These are phyloP conservation scores for Zaprionus obscuricornis DNA, from an alignment of 2,888 invertebrate species.

Conservation along the genomic window DNA sequence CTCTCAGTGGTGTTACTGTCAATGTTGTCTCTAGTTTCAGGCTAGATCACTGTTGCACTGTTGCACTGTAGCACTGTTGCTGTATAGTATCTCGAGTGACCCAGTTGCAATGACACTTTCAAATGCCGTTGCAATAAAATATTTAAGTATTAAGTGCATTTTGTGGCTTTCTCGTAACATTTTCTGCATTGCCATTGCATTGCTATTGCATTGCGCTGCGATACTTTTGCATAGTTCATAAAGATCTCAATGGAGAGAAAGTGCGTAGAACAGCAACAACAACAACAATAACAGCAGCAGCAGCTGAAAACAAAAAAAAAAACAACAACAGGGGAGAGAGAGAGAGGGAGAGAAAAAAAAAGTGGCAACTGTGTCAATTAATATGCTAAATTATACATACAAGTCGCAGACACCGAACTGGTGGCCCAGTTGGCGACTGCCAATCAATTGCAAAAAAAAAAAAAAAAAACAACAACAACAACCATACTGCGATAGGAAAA, in stretches of 20 bases:
- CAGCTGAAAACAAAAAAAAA: constrained; percentile 15
- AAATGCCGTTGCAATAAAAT: constrained; percentile 65
- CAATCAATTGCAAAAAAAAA: constrained; percentile 67
- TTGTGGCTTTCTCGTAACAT: constrained; percentile 76
- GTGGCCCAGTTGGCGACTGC: constrained; percentile 74
- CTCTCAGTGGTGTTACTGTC: too few relatives aligned
- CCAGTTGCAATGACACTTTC: constrained; percentile 72
- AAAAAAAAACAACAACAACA: constrained; percentile 6
- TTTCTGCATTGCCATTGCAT: constrained; percentile 28
- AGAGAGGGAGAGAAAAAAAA: constrained; percentile 28
- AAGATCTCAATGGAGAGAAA: constrained; percentile 74
- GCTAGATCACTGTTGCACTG: too few relatives aligned
- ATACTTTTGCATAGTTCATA: constrained; percentile 75
- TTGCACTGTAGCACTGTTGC: too few relatives aligned
- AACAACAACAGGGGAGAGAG: too few relatives aligned
- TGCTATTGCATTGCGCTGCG: constrained; percentile 25
- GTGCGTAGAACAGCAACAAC: constrained; percentile 66
- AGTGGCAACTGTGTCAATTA: constrained; percentile 76
- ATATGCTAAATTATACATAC: constrained; percentile 77
- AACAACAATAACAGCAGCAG: constrained; percentile 40
- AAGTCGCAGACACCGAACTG: constrained; percentile 48
- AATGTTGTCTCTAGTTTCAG: constrained; percentile 24
- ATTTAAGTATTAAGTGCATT: constrained; percentile 64
- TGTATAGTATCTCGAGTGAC: constrained; percentile 43
- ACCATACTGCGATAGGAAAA: too few relatives aligned